Conservation (phyloP, 30 jellyfish, hydroid and myxozoan genomes). For the Aurelia sp. region DNA sequence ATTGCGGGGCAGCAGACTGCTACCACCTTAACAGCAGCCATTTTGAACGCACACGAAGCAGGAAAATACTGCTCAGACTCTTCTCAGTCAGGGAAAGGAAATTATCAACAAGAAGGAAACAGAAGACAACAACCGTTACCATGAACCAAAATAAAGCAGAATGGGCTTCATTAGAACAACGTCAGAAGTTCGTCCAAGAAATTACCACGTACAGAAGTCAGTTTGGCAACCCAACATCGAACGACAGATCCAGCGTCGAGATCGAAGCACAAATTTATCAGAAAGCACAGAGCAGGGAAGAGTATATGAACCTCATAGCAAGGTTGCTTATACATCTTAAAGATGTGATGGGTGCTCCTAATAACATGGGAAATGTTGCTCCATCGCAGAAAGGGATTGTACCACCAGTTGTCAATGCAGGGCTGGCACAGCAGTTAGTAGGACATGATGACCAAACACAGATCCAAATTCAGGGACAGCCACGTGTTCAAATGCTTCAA, state of each 20-base stretch:
- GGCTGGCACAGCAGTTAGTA: slow-evolving; percentile 33
- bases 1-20: too few species aligned
- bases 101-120: background rate
- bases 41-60: too few species aligned
- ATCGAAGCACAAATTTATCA: slow-evolving; percentile 49
- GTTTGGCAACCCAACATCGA: slow-evolving; percentile 13
- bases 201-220: slow-evolving; percentile 22
- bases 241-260: slow-evolving; percentile 41
- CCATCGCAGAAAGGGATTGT: slow-evolving; percentile 54
- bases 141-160: slow-evolving; percentile 60
- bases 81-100: too few species aligned
- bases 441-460: slow-evolving; percentile 42
- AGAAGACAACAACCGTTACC: background rate
- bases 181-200: slow-evolving; percentile 49
- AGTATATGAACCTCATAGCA: slow-evolving; percentile 54
- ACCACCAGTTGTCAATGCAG: slow-evolving; percentile 43
- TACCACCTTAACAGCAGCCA: too few species aligned
- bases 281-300: slow-evolving; percentile 61
- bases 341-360: slow-evolving; percentile 54
- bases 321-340: slow-evolving; percentile 58
- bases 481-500: slow-evolving; percentile 41
- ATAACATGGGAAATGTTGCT: slow-evolving; percentile 55
- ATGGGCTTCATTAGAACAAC: slow-evolving; percentile 20
- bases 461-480: slow-evolving; percentile 46
- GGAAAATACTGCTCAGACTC: too few species aligned